Evolutionary conservation across 2,888 invertebrate genomes (phyloP), one percentile per base, ranked within the genome.

Genomic region (Mesorhabditis spiculigera): DNA sequence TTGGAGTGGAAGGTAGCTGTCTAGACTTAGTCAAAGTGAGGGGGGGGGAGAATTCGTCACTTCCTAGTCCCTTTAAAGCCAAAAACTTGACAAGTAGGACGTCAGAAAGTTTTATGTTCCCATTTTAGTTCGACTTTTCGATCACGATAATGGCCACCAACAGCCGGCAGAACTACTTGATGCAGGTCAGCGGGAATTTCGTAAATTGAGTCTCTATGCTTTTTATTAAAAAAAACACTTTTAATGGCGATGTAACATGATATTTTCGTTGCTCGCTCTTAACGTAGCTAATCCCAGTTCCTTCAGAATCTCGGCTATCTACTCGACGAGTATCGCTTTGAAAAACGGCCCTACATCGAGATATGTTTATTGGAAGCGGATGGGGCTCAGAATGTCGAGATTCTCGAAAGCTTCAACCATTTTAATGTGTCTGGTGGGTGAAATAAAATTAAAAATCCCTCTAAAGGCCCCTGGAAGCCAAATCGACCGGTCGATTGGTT

Each of bases 81-180:
- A 28, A 28, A 28, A 28, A 28, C 28, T 28, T 28, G 28, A 28
- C 28, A 28, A 28, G 28, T 28, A 28, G 28, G 28, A 28, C 28
- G 28, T 28, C 28, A 28, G 28, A 28, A 28, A 28, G 28, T 28
- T 28, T 28, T 28, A 28, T 28, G 28, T 28, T 28, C 28, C 58
- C 58, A 50, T 13, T 50, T 50, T n/a, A 50, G 58, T 50, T 50
- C n/a, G 58, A 50, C 58, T 50, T 50, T 50, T 50, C 58, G 58
- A 50, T 50, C 58, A 50, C 58, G 10, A 50, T 50, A 10, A 50
- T 50, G 10, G n/a, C 58, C 58, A 50, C 1, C 3, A n/a, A 50
- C n/a, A 50, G 58, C 8, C 58, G 10, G 8, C 58, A 50, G n/a
- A 50, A 50, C n/a, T 50, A 50, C n/a, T 50, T 50, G 58, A 50